Evolutionary conservation across 2,113 vertebrate genomes (phyloP).

Genomic region (Noctilio leporinus): DNA sequence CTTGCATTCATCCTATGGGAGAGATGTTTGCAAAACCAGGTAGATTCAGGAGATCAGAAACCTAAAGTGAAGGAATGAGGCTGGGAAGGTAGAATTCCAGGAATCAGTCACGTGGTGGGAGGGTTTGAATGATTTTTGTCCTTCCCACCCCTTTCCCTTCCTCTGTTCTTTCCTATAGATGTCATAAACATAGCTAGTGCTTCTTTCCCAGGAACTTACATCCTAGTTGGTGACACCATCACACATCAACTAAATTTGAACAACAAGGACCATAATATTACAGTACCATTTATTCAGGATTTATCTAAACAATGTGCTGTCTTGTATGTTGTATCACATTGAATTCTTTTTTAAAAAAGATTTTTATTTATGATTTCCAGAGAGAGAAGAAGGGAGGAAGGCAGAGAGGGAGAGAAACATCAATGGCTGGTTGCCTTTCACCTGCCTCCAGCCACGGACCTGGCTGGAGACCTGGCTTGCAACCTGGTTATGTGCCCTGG

Average conservation of each 20-base stretch:
- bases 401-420: too few relatives aligned
- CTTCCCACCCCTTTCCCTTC: background rate
- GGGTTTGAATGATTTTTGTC: background rate
- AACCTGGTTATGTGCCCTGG: too few relatives aligned
- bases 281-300: background rate
- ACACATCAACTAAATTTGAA: background rate
- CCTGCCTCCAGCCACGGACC: too few relatives aligned
- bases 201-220: background rate
- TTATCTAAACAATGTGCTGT: background rate
- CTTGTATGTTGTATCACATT: background rate
- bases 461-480: too few relatives aligned
- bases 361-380: too few relatives aligned
- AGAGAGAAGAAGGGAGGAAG: too few relatives aligned
- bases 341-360: background rate
- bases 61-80: background rate
- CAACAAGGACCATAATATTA: background rate
- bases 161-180: background rate
- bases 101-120: background rate
- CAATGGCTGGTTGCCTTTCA: too few relatives aligned
- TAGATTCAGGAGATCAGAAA: slow-evolving; percentile 29
- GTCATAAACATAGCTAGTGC: background rate
- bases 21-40: background rate
- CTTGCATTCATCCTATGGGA: background rate
- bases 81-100: background rate
- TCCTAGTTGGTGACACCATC: background rate